Conservation (phyloP, 2,888 invertebrate species). For the Parnassius mnemosyne region DNA sequence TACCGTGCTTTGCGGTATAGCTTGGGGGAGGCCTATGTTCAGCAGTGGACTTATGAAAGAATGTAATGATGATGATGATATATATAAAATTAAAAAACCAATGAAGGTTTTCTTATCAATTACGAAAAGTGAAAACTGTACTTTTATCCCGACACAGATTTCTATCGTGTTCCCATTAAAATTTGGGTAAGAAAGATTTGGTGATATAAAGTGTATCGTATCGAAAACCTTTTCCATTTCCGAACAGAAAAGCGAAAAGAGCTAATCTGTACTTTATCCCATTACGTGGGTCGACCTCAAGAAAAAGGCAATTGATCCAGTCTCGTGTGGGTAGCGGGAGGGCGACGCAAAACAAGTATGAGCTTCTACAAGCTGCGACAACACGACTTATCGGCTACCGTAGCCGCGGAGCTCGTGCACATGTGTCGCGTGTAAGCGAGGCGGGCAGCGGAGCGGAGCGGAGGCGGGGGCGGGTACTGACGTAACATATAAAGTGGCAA, state of each 20-base stretch:
- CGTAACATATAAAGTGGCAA: constrained; percentile 79
- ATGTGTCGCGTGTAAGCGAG: constrained; percentile 32
- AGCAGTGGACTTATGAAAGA: too few relatives aligned
- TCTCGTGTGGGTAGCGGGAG: constrained; percentile 45
- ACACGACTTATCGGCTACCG: constrained; percentile 61
- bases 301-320: constrained; percentile 73
- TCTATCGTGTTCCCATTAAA: constrained; percentile 11
- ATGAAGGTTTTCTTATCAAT: too few relatives aligned
- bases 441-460: constrained; percentile 4
- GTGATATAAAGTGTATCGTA: constrained; percentile 29
- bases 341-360: constrained; percentile 60
- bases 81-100: too few relatives aligned
- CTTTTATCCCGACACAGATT: not conserved
- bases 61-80: too few relatives aligned
- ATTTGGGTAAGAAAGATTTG: constrained; percentile 35
- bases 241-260: constrained; percentile 60
- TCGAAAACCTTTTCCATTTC: constrained; percentile 52
- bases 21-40: too few relatives aligned
- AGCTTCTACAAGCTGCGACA: constrained; percentile 58
- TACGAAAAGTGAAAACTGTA: not conserved
- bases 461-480: constrained; percentile 39
- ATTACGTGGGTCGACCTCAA: constrained; percentile 71
- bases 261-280: constrained; percentile 74
- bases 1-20: too few relatives aligned
- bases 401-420: constrained; percentile 35